Conservation (phyloP, 2,888 invertebrate genomes). For the Drosophila merina region DNA sequence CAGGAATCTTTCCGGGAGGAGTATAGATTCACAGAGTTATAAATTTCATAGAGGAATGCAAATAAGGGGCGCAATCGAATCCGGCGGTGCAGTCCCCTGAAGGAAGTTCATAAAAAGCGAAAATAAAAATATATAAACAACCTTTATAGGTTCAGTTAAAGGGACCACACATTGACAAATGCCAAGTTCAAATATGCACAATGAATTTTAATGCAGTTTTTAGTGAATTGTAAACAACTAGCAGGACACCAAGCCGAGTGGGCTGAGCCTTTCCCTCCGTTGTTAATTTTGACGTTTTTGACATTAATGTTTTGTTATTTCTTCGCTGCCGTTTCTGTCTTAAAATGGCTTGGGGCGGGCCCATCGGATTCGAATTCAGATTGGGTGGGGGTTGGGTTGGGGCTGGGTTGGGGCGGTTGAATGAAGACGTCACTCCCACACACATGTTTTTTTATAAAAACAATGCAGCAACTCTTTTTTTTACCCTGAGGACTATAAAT, state of each 20-base stretch:
- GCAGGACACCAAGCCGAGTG: conserved; percentile 13
- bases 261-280: conserved; percentile 28
- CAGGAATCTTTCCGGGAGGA: background rate
- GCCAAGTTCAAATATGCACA: conserved; percentile 42
- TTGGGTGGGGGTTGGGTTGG: background rate
- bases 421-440: conserved; percentile 23
- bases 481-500: conserved; percentile 52
- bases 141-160: conserved; percentile 13
- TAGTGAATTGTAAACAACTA: conserved; percentile 62
- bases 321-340: conserved; percentile 63
- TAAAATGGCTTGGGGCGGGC: conserved; percentile 55
- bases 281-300: conserved; percentile 75
- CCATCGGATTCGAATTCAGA: conserved; percentile 13
- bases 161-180: conserved; percentile 20
- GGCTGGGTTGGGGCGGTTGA: background rate
- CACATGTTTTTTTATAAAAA: conserved; percentile 56
- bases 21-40: conserved; percentile 23
- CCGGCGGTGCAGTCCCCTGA: conserved; percentile 6
- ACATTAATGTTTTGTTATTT: conserved; percentile 77
- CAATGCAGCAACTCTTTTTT: conserved; percentile 66
- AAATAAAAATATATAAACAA: conserved; percentile 15
- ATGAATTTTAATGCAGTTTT: conserved; percentile 67
- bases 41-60: conserved; percentile 40
- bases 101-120: conserved; percentile 43
- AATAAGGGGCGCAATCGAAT: conserved; percentile 14